These are phyloP conservation scores for Characodon lateralis DNA, from an alignment of 2,797 vertebrate genomes.

Conservation along the genomic window DNA sequence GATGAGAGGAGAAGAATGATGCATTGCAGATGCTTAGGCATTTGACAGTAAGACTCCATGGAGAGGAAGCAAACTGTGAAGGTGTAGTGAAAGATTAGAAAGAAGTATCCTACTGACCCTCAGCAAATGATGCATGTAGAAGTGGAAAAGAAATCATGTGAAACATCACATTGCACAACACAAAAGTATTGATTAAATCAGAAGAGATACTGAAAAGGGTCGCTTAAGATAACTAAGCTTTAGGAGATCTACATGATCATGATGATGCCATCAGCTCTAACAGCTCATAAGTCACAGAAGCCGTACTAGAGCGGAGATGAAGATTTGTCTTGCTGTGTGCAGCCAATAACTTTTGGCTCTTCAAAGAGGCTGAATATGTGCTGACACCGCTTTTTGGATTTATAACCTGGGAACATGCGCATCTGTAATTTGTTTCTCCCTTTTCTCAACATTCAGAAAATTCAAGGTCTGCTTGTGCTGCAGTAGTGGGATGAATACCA, in stretches of 20 bases:
- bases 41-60: constrained; percentile 45
- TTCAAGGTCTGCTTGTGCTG: constrained; percentile 28
- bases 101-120: constrained; percentile 14
- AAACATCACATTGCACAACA: constrained; percentile 4
- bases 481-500: constrained; percentile 38
- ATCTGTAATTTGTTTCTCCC: constrained; percentile 40
- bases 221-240: constrained; percentile 37
- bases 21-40: constrained; percentile 33
- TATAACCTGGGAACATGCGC: constrained; percentile 38
- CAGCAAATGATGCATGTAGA: constrained; percentile 32
- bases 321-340: constrained; percentile 45
- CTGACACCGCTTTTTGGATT: constrained; percentile 60
- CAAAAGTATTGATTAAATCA: constrained; percentile 24
- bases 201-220: constrained; percentile 32
- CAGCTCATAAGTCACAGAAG: constrained; percentile 21
- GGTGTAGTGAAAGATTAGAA: constrained; percentile 28
- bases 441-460: constrained; percentile 18
- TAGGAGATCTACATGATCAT: constrained; percentile 24
- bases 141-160: constrained; percentile 3
- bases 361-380: constrained; percentile 45
- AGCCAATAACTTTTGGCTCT: constrained; percentile 42
- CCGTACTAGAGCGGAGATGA: constrained; percentile 22
- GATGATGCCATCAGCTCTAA: constrained; percentile 15
- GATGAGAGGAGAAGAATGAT: constrained; percentile 54
- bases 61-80: constrained; percentile 28